Evolutionary conservation across 2,797 vertebrate species (phyloP).

Genomic region (Alosa sapidissima): DNA sequence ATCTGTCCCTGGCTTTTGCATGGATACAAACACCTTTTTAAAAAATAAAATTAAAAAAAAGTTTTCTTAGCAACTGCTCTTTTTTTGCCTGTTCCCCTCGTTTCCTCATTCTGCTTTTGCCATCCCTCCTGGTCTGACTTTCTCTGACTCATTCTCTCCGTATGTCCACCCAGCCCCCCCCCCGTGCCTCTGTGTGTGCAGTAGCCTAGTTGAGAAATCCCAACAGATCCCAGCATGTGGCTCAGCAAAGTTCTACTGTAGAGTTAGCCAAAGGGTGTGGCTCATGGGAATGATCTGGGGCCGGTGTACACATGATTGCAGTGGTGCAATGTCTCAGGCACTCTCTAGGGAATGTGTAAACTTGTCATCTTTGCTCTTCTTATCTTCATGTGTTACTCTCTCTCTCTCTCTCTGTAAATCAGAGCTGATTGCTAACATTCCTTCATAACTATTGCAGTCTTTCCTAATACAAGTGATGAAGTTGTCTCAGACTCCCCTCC

Average conservation of each 20-base stretch:
- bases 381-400: neutral
- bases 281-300: neutral
- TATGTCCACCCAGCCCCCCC: neutral
- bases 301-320: neutral
- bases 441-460: neutral
- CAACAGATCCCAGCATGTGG: neutral
- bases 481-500: neutral
- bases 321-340: neutral
- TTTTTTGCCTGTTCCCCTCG: neutral
- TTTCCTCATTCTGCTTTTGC: neutral
- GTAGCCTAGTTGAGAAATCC: neutral
- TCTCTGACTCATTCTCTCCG: conserved; percentile 14
- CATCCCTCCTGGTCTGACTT: neutral
- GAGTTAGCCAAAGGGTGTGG: conserved; percentile 1
- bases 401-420: neutral
- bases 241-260: neutral
- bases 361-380: neutral
- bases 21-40: neutral
- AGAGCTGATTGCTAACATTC: neutral
- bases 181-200: neutral
- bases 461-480: neutral
- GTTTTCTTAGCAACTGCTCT: neutral
- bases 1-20: neutral
- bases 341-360: neutral
- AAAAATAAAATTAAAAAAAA: neutral